These are phyloP conservation scores for Ephydatia muelleri DNA, from an alignment of 37 sponge, comb jelly and placozoan genomes.

Conservation along the genomic window DNA sequence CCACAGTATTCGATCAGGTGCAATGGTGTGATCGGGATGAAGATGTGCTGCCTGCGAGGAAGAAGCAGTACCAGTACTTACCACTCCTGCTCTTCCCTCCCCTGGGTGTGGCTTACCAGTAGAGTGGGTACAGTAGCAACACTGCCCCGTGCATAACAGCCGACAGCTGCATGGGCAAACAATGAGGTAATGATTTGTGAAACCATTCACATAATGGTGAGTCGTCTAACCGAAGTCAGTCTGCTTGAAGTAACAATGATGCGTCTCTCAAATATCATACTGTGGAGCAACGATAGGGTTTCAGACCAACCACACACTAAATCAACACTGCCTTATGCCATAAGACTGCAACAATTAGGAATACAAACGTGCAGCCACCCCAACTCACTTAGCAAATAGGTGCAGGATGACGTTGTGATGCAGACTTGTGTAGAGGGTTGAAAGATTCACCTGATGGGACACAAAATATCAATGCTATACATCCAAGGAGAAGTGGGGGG, in stretches of 20 bases:
- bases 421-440: conserved; percentile 68
- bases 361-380: background rate
- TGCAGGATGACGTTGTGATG: conserved; percentile 76
- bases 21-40: conserved; percentile 79
- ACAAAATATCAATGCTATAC: background rate
- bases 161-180: conserved; percentile 54
- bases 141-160: conserved; percentile 71
- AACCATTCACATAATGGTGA: background rate
- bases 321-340: too few species aligned
- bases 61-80: too few species aligned
- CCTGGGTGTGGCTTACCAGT: conserved; percentile 40
- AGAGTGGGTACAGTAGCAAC: conserved; percentile 71
- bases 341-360: background rate
- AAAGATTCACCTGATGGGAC: conserved; percentile 61
- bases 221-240: conserved; percentile 56
- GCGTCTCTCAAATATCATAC: conserved; percentile 84
- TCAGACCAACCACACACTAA: background rate
- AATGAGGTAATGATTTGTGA: background rate
- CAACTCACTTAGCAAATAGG: conserved; percentile 79
- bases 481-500: background rate
- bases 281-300: background rate
- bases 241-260: conserved; percentile 79
- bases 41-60: conserved; percentile 82
- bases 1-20: conserved; percentile 87
- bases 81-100: too few species aligned